Base-by-base conservation (phyloP, 2,113 vertebrate species). In the Neofelis nebulosa region DNA sequence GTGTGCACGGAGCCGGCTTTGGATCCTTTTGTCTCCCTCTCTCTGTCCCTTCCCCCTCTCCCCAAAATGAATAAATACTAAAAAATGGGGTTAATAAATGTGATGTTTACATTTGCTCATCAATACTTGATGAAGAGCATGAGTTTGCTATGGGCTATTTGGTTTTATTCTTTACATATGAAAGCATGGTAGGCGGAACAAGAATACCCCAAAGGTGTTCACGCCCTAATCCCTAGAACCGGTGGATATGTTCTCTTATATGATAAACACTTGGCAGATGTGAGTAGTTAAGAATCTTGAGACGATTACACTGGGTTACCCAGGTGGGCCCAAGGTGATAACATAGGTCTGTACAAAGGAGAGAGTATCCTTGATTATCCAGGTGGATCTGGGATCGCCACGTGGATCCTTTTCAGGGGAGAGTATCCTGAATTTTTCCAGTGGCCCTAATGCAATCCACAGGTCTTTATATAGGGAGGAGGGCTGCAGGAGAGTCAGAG, bases 401-500 rank as follows among this genome's bases (percentile, higher is more conserved):
- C 16, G 78, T 27, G 65, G 3, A 3, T 29, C 15, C 23, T 50
- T 19, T 2, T 16, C 68, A 45, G 45, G 8, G 21, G 23, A 2
- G 2, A 48, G 8, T 13, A 29, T 6, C 4, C 5, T 4, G 52
- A 31, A 66, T 27, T 15, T 16, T 79, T 41, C 33, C 38, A 12
- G 27, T 45, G 36, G 2, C 27, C 2, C 2, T 4, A 7, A 36
- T 31, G 18, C 3, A 45, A 69, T 45, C 11, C 9, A 13, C 7
- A 18, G 31, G 31, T 2, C 19, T 74, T n/a, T 61, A 21, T 18
- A 66, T 52, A 25, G 4, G 36, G 4, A 27, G 27, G 1, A 61
- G 2, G 7, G 4, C 14, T 8, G 4, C 0, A 1, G 45, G 7
- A 1, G 16, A 19, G 8, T 23, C 10, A 25, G 10, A 4, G 6